Evolutionary conservation across 2,113 vertebrate species (phyloP), one percentile per base, ranked within the genome.

Genomic region (Bambusicola thoracicus): DNA sequence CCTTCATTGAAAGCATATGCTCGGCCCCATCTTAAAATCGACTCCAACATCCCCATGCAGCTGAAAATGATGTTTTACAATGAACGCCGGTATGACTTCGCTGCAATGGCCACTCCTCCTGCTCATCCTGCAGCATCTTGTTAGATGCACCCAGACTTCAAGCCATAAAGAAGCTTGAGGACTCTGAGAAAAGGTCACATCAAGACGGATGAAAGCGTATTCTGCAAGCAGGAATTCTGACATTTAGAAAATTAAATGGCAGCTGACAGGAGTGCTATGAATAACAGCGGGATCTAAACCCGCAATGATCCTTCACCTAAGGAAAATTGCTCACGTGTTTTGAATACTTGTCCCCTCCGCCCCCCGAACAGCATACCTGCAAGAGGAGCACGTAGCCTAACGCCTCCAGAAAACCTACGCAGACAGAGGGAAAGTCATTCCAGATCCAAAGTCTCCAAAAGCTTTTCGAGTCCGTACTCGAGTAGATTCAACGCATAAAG

Each of bases 251-350:
- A 78, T 38, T 46, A 72, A 81, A 48, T 3, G 29, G 86, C 70
- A 96, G 77, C 83, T 89, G 77, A 65, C 0, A 0, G 41, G 63
- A 85, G 72, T 30, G 89, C 72, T 2, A 0, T 66, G 94, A 88
- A 78, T 69, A 89, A 51, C 0, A 0, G 61, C 92, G 75, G 73
- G 78, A 93, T 38, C 77, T 89, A 78, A 96, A 92, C 90, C 77
- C 56, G 15, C 40, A 92, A 65, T 69, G 73, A 92, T 92, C 89
- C 49, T 86, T 95, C 83, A 95, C 93, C 91, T 89, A 69, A 73
- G 92, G 89, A 96, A 95, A 95, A 96, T 69, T 87, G 81, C 69
- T 96, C 61, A 85, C 69, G 95, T 94, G 92, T 88, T 95, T 94
- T 21, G 56, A 92, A 95, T 96, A 61, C 76, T 65, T 95, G 88